Conservation (phyloP, 2,888 invertebrate species). For the Agriopis marginaria region DNA sequence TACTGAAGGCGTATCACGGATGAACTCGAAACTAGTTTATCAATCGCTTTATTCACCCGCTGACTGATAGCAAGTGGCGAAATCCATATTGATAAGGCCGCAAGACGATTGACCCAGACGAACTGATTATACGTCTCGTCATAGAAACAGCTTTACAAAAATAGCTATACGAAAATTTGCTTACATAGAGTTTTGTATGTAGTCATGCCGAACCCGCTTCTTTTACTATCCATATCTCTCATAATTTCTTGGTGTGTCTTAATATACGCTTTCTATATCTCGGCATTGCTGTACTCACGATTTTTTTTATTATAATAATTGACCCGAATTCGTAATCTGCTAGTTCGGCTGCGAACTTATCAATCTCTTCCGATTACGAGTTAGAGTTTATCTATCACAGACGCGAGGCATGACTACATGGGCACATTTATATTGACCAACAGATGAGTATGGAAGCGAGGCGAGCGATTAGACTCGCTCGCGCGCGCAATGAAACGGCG, state of each 20-base stretch:
- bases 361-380: slow-evolving; percentile 34
- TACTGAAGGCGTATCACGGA: background rate
- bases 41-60: slow-evolving; percentile 10
- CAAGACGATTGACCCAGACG: slow-evolving; percentile 13
- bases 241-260: slow-evolving; percentile 5
- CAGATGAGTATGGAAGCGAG: slow-evolving; percentile 59
- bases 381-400: slow-evolving; percentile 43
- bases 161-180: slow-evolving; percentile 7
- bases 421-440: slow-evolving; percentile 61
- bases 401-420: slow-evolving; percentile 54
- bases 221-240: slow-evolving; percentile 11
- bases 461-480: slow-evolving; percentile 56
- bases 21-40: background rate
- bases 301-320: slow-evolving; percentile 6
- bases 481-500: slow-evolving; percentile 55
- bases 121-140: slow-evolving; percentile 7
- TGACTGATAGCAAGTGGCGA: slow-evolving; percentile 9
- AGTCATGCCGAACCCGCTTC: slow-evolving; percentile 38
- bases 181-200: slow-evolving; percentile 16
- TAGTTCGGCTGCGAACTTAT: slow-evolving; percentile 25
- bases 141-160: slow-evolving; percentile 1
- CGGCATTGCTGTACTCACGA: slow-evolving; percentile 26
- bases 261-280: slow-evolving; percentile 12
- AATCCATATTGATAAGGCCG: slow-evolving; percentile 11
- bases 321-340: slow-evolving; percentile 17